A percentile compares a stretch with the other conserved stretches of the same genome.
These are phyloP conservation scores for Cairina moschata DNA, from an alignment of 2,113 vertebrate genomes.

Conservation along the genomic window DNA sequence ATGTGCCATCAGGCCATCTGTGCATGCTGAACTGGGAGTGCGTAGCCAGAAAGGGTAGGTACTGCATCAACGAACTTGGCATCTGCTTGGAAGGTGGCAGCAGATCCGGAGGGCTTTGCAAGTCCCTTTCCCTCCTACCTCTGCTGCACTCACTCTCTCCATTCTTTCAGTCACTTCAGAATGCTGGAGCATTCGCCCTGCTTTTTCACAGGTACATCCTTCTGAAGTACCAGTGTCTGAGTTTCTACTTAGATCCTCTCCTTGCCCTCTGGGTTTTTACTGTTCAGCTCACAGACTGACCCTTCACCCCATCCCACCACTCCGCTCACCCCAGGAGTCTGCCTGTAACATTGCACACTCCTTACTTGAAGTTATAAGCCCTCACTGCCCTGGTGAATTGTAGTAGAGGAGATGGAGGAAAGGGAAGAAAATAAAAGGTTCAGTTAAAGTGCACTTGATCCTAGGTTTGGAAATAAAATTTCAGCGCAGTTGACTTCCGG, in stretches of 20 bases:
- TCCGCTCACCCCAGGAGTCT: background rate
- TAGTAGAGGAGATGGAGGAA: background rate
- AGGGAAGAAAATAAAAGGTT: background rate
- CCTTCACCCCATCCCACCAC: fast-evolving
- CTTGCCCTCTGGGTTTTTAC: background rate
- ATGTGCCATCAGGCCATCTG: background rate
- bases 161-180: background rate
- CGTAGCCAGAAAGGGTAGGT: background rate
- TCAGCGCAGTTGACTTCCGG: background rate
- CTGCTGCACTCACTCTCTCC: background rate
- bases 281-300: background rate
- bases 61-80: background rate
- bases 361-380: background rate
- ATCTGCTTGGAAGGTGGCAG: background rate
- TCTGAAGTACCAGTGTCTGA: fast-evolving
- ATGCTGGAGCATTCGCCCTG: background rate
- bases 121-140: background rate
- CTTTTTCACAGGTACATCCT: background rate
- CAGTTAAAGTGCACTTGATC: background rate
- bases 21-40: background rate
- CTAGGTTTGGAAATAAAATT: background rate
- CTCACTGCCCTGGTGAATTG: background rate
- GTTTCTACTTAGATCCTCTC: background rate
- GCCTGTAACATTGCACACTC: background rate
- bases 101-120: background rate